Conservation (phyloP, 2,888 invertebrate genomes). For the Lymantria dispar region DNA sequence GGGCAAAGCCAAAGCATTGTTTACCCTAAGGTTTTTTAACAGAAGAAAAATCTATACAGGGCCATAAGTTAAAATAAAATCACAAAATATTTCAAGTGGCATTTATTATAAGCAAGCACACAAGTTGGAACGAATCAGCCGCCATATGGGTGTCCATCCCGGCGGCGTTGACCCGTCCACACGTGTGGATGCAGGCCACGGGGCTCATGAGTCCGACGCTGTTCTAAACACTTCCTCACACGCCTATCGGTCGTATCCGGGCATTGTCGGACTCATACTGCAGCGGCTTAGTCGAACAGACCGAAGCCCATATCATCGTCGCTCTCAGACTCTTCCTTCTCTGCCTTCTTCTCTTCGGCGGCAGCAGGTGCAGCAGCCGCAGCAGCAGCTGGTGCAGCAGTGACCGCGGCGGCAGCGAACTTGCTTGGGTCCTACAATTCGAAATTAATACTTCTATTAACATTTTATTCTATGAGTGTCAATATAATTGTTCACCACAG, state of each 20-base stretch:
- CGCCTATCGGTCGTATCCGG: conserved; percentile 31
- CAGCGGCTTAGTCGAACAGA: conserved; percentile 88
- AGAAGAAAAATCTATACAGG: no score
- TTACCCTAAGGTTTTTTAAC: no score
- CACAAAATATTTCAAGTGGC: conserved; percentile 34
- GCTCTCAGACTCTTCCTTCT: conserved; percentile 90
- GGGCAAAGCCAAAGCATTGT: no score
- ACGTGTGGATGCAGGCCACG: conserved; percentile 38
- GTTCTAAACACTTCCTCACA: conserved; percentile 25
- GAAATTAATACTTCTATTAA: background rate
- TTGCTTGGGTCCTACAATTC: conserved; percentile 94
- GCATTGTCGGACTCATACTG: conserved; percentile 11
- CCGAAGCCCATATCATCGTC: conserved; percentile 99
- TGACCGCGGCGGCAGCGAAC: conserved; percentile 88
- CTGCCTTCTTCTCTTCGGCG: conserved; percentile 88
- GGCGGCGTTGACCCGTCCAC: conserved; percentile 57
- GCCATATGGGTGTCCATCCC: conserved; percentile 75
- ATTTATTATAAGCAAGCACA: conserved; percentile 59
- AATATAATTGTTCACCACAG: no score
- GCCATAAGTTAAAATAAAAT: conserved; percentile 17
- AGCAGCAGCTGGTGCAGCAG: conserved; percentile 85
- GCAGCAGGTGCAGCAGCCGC: conserved; percentile 85
- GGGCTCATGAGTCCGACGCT: conserved; percentile 18
- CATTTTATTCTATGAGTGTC: background rate
- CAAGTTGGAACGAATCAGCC: conserved; percentile 43